Base-by-base conservation (phyloP, 2,888 invertebrate genomes). In the Matsumyia berberina region DNA sequence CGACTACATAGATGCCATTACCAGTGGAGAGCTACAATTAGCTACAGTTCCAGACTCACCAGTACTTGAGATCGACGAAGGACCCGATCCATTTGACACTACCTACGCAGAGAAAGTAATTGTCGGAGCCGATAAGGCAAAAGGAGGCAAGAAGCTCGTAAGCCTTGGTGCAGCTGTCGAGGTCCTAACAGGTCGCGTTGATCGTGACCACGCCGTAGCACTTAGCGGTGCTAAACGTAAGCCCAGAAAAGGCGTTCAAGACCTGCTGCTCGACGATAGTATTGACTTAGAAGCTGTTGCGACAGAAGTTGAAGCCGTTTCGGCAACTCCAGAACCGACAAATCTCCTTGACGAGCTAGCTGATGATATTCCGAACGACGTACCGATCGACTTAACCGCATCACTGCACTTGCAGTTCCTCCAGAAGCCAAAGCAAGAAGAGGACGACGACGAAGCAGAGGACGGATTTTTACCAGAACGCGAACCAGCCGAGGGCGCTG, bases 21-120 rank as follows among this genome's bases (percentile, higher is more conserved):
- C 96, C 87, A 95, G 96, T 70, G 97, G 97, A 49, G 97, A 97
- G 90, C 94, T 97, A 3, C 96, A 96, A 92, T 93, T 97, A 91
- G 95, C 95, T 0, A 96, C 96, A 89, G 96, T 97, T 70, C 97
- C 97, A 1, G 97, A 97, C 88, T 97, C 97, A 46, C 97, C 97
- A 0, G 95, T 95, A 35, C 92, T 94, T 66, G 94, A 94, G 79
- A 89, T 93, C 87, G 94, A 95, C 88, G 93, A 94, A 88, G 96
- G 95, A 31, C 94, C 94, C 88, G 96, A 96, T 92, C 96, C 97
- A 0, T 97, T 97, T 89, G 97, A 97, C 89, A 97, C 97, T 7
- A 96, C 96, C 0, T 96, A 95, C 88, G 97, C 97, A 8, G 97
- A 97, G 87, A 95, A 95, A 87, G 94, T 97, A 55, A 96, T 97